Percentiles rank a stretch among this genome's conserved stretches.
phyloP scores from a whole-genome alignment of 2,888 invertebrate genomes.

The Parnassius glacialis region DNA sequence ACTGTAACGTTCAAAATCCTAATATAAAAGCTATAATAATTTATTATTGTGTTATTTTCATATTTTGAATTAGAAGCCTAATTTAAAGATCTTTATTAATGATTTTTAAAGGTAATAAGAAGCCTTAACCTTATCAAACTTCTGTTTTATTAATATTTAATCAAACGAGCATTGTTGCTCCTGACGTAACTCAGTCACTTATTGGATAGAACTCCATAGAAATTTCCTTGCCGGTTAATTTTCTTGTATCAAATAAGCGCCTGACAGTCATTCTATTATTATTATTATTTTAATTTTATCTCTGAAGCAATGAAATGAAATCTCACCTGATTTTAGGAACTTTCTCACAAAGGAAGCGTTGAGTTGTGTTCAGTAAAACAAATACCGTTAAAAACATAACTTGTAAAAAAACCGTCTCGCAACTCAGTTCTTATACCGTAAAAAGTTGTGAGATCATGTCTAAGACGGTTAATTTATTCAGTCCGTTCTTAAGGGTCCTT shows the following conservation, averaged over 20 bases:
- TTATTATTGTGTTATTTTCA: no score
- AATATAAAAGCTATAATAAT: no score
- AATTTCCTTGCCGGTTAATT: slow-evolving; percentile 18
- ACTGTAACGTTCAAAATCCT: no score
- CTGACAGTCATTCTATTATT: slow-evolving; percentile 16
- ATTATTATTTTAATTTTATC: slow-evolving; percentile 3
- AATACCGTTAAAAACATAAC: no score
- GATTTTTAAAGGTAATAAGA: not conserved
- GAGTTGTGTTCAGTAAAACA: no score
- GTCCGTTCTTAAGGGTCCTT: no score
- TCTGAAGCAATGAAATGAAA: slow-evolving; percentile 7
- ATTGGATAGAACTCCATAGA: slow-evolving; percentile 19
- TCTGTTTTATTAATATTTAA: slow-evolving; percentile 10
- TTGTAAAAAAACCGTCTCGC: no score
- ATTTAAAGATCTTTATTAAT: not conserved
- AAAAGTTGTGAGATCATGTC: no score
- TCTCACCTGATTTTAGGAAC: not conserved
- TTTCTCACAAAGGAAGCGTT: not conserved
- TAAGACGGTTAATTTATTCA: no score
- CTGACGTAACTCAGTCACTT: slow-evolving; percentile 15
- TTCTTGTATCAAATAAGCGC: slow-evolving; percentile 18
- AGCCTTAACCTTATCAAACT: not conserved
- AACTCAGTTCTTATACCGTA: no score
- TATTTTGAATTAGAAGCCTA: no score
- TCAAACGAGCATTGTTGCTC: slow-evolving; percentile 10